Base-by-base conservation (phyloP, 2,797 vertebrate species). In the Syncerus caffer region DNA sequence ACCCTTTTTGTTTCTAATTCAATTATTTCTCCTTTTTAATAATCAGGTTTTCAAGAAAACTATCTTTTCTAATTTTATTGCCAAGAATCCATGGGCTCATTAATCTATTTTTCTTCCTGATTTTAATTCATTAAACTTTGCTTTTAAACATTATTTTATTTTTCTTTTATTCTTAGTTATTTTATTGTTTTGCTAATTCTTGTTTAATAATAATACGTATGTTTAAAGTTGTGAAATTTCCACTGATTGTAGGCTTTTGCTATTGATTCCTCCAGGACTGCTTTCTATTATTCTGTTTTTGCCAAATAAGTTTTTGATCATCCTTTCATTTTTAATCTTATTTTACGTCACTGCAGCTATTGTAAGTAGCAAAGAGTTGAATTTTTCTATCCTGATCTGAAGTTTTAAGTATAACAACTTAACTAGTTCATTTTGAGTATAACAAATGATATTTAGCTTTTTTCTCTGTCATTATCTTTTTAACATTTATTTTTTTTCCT, bases 241-340 rank as follows among this genome's bases (percentile, higher is more conserved):
- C 34, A 85, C 14, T 89, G 42, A 88, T 71, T 67, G 27, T 85
- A 62, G 45, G 45, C 9, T 93, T 95, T 94, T 92, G 85, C 62
- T 31, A 83, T 27, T 15, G 9, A 79, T 64, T 92, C 55, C 27
- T 85, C 15, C 31, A 80, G 38, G 29, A 42, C 89, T 88, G 25
- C 50, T 97, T 93, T 92, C 11, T 34, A 64, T 96, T 97, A 96
- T 97, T 96, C 90, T 57, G 79, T 57, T 82, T 93, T 97, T 85
- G 14, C 19, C 16, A 90, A 95, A 64, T 93, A 92, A 53, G 15
- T 85, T 51, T 93, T 97, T 83, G 38, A 91, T 79, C 86, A 95
- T 67, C 14, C 12, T 85, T 89, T 45, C 53, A 84, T 84, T 96
- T 93, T 86, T 74, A 92, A 76, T 89, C 92, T 47, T 60, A 34